Conservation (phyloP, 30 jellyfish, hydroid and myxozoan genomes). For the Sanderia malayensis region DNA sequence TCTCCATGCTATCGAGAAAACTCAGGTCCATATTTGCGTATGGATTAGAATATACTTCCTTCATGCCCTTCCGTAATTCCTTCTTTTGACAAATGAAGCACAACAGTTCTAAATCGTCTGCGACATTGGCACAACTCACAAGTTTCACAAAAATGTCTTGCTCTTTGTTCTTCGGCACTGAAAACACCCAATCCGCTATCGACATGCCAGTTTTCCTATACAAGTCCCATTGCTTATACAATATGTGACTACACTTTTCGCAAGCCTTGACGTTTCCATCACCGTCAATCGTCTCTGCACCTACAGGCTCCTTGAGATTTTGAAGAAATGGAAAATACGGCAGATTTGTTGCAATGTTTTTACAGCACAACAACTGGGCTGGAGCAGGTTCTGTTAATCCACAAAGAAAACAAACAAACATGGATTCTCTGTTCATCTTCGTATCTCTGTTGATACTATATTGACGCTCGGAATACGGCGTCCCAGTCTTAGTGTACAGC, state of each 20-base stretch:
- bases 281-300: slow-evolving; percentile 14
- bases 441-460: background rate
- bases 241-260: slow-evolving; percentile 11
- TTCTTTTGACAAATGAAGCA: slow-evolving; percentile 46
- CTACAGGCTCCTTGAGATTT: slow-evolving; percentile 11
- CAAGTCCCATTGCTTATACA: slow-evolving; percentile 71
- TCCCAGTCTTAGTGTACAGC: background rate
- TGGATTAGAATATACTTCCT: slow-evolving; percentile 53
- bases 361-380: background rate
- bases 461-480: slow-evolving; percentile 35
- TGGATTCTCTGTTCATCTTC: background rate
- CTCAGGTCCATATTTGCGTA: slow-evolving; percentile 74
- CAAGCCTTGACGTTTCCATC: slow-evolving; percentile 17
- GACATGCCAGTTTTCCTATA: slow-evolving; percentile 34
- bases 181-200: slow-evolving; percentile 55
- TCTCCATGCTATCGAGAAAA: slow-evolving; percentile 38
- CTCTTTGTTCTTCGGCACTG: slow-evolving; percentile 12
- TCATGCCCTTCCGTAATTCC: slow-evolving; percentile 35
- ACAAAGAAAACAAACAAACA: slow-evolving; percentile 4
- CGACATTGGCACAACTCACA: background rate
- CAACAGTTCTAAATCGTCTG: slow-evolving; percentile 28
- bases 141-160: background rate
- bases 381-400: background rate
- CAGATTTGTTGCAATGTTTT: background rate
- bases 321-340: background rate